phyloP scores from a whole-genome alignment of 2,888 invertebrate species.

The Meiosimyza platycephala region DNA sequence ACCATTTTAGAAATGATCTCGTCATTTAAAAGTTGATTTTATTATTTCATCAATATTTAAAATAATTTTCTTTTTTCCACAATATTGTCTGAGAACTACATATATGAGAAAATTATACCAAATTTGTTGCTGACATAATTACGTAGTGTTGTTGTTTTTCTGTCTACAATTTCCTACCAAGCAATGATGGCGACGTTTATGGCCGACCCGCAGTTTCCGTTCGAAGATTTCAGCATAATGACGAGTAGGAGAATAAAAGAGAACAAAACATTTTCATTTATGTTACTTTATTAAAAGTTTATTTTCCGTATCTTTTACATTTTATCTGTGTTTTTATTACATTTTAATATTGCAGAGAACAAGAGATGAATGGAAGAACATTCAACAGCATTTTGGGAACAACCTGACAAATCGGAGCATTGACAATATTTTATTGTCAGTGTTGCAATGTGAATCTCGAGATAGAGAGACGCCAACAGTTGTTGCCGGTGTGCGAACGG shows the following conservation, averaged over 20 bases:
- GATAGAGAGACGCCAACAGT: no score
- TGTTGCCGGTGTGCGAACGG: no score
- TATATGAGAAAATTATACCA: constrained; percentile 31
- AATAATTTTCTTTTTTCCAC: not conserved
- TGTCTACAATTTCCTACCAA: constrained; percentile 33
- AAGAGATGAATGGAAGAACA: not conserved
- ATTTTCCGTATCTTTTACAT: constrained; percentile 25
- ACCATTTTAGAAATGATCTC: constrained; percentile 16
- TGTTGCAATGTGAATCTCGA: no score
- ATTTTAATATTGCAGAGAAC: constrained; percentile 9
- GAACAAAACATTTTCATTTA: constrained; percentile 48
- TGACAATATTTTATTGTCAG: no score
- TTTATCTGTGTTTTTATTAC: constrained; percentile 30
- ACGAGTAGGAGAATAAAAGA: constrained; percentile 46
- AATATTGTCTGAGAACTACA: not conserved
- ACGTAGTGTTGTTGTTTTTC: constrained; percentile 35
- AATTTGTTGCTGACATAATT: constrained; percentile 50
- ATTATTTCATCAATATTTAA: no score
- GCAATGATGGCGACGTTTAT: constrained; percentile 22
- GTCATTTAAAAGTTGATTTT: not conserved
- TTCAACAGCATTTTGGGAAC: not conserved
- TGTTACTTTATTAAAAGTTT: constrained; percentile 1
- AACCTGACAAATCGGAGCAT: not conserved
- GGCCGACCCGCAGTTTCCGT: constrained; percentile 53
- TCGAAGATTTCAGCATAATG: constrained; percentile 10